phyloP scores from a whole-genome alignment of 1,140 invertebrate species.

The Penaeus vannamei region DNA sequence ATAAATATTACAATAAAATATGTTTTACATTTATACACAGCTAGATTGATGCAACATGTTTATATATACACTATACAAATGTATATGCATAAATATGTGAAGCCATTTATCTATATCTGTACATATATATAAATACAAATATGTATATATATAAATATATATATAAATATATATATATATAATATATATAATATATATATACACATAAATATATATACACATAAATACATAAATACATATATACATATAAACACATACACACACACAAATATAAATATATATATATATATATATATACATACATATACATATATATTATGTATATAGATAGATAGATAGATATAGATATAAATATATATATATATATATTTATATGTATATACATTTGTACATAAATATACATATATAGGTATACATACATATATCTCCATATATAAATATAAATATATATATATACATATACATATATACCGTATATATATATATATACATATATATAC shows the following conservation, averaged over 20 bases:
- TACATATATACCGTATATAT: not conserved
- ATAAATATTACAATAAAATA: too few relatives aligned
- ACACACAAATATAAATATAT: too few relatives aligned
- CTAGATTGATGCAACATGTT: too few relatives aligned
- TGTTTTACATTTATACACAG: too few relatives aligned
- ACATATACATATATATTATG: too few relatives aligned
- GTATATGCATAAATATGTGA: not conserved
- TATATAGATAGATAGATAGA: too few relatives aligned
- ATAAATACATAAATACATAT: slow-evolving; percentile 10
- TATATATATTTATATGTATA: not conserved
- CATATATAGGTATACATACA: slow-evolving; percentile 1
- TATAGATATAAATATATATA: too few relatives aligned
- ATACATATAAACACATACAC: slow-evolving; percentile 10
- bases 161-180: slow-evolving; percentile 11
- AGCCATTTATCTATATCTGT: not conserved
- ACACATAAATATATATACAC: slow-evolving; percentile 8
- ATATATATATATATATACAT: too few relatives aligned
- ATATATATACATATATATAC: not conserved
- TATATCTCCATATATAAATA: too few relatives aligned
- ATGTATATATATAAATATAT: not conserved
- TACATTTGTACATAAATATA: not conserved
- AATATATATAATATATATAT: slow-evolving; percentile 28
- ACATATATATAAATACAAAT: slow-evolving; percentile 10
- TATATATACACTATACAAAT: not conserved
- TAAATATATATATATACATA: too few relatives aligned